Evolutionary conservation across 1,140 invertebrate genomes (phyloP), one percentile per base, ranked within the genome.

Genomic region (Bombus balteatus): DNA sequence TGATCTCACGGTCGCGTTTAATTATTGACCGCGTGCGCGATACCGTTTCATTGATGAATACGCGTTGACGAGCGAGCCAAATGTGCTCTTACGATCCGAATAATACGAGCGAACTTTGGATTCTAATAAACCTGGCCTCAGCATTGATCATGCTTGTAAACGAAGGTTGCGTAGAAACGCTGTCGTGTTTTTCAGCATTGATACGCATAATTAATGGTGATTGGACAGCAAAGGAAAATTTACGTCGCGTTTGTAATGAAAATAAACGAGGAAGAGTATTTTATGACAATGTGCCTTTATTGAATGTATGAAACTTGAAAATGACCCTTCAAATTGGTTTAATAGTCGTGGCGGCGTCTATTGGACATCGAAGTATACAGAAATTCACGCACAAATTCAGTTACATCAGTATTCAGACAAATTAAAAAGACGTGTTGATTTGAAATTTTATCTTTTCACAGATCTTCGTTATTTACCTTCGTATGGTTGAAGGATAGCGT

Each of bases 31-130:
- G 9, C 34, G 59, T 32, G 15, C n/a, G 28, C 37, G 59, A n/a
- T 76, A 43, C 39, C 43, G 62, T 70, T 39, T 62, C 32, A 62
- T 43, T 41, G 34, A 53, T 57, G 62, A 83, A 83, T 78, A n/a
- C 34, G 9, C 79, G 28, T n/a, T 59, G 66, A 81, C 68, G 68
- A 72, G 68, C 37, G 28, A 13, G 5, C 3, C 37, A 57, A 72
- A 71, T 59, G 37, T 10, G 53, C 79, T 25, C 68, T 81, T 62
- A 41, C 70, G 15, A 62, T 81, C 12, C 25, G 57, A 73, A 25
- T 41, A 59, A 72, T 41, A n/a, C 25, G 4, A 25, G n/a, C 43
- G 43, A 22, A 13, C 47, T 53, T 53, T 53, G 6, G 6, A 53
- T 53, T 53, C 47, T 53, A 53, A 22, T 6, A 22, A 53, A 53